Base-by-base conservation (phyloP, 2,113 vertebrate species). In the Agapornis roseicollis region DNA sequence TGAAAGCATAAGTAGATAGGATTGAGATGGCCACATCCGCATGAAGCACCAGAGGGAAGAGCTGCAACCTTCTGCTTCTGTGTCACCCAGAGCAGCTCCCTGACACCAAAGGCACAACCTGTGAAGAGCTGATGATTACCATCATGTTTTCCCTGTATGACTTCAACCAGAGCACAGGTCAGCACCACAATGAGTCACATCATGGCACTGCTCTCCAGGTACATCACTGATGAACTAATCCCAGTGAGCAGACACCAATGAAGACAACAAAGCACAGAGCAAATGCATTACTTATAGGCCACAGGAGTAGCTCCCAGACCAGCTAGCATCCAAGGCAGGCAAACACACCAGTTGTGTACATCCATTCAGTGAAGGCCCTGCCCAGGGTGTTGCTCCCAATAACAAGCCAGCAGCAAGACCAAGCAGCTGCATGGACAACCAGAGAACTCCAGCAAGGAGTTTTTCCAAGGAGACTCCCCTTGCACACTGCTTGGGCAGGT, bases 181-280 rank as follows among this genome's bases (percentile, higher is more conserved):
- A 18, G 61, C 53, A 20, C 41, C 4, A 0, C 13, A 1, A 2
- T 6, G 49, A 73, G 53, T 64, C 60, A 68, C 53, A 19, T 3
- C n/a, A 1, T 7, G 65, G 29, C 70, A 27, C 0, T 2, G 65
- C 33, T 72, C 46, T 63, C 46, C 42, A 55, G 79, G 70, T 6
- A 0, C 52, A 61, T 14, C 11, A 11, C 77, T 13, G 41, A 31
- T 8, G 71, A 35, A 31, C 71, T 27, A 7, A 85, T 24, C n/a
- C 37, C 13, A 1, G 64, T 0, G 0, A 73, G 72, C 6, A 0
- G 78, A 50, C 56, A 77, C 41, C 56, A 4, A 1, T 0, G 19
- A 22, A 42, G 74, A 19, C 29, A 50, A 44, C 6, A 2, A 24
- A 12, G 52, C 3, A 0, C 44, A 27, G 31, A 42, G 77, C 35